Base-by-base conservation (phyloP, 2,888 invertebrate species). In the Heliconius cydno region DNA sequence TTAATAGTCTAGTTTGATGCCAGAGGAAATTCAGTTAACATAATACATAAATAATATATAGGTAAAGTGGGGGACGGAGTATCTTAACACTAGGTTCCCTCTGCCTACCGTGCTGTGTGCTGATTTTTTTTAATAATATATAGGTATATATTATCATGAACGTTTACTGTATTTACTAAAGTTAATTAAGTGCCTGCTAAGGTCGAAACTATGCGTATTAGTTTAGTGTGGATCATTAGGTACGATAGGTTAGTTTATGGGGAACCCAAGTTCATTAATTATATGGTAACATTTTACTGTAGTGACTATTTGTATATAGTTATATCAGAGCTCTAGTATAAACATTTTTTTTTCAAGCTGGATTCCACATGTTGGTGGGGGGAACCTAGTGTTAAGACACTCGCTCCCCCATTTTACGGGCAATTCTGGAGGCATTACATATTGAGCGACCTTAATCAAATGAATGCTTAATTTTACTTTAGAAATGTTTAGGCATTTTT, bases 151-250 rank as follows among this genome's bases (percentile, higher is more conserved):
- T 73, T 34, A 34, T 75, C 19, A 19, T 19, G 5, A 74, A 41
- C 74, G 19, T 25, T 57, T 22, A 66, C 46, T 73, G 57, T 75
- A 38, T 38, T 38, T 72, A 79, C 74, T 78, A 67, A 67, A 77
- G 80, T 78, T 73, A 80, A 81, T 78, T 73, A 76, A 78, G 52
- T 76, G 72, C 63, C 52, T 76, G 57, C 67, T 78, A 78, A 78
- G 76, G 76, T 81, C 68, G 60, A 73, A 81, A 80, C 78, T 78
- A 81, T 77, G 75, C 75, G 80, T 76, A 78, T 81, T 81, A 81
- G 77, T 63, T 52, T 52, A 75, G 60, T 41, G 76, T 81, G 79
- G 76, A 76, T 81, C 81, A 81, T 80, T 81, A 78, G 72, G 65
- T 75, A 68, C 71, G 25, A 63, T 57, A 41, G 76, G 68, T 72